A percentile compares a stretch with the other conserved stretches of the same genome.
These are phyloP conservation scores for Caenorhabditis sp. DNA, from an alignment of 2,888 invertebrate genomes.

Conservation along the genomic window DNA sequence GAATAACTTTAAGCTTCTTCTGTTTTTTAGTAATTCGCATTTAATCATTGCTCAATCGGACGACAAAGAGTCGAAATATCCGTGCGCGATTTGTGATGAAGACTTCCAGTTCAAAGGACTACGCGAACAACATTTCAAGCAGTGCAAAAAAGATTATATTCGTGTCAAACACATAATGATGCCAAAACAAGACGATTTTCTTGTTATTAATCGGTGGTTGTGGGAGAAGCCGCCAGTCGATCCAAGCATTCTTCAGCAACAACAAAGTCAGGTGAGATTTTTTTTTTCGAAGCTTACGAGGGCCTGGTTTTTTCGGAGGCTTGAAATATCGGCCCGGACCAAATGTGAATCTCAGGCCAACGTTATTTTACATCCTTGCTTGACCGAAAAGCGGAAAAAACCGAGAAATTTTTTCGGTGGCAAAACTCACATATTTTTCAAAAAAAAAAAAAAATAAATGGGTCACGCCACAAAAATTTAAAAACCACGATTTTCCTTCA, in stretches of 20 bases:
- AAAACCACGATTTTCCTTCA: too few species aligned
- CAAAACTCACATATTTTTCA: too few species aligned
- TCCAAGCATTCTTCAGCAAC: conserved; percentile 62
- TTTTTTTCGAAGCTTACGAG: too few species aligned
- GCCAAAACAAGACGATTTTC: conserved; percentile 54
- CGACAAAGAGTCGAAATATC: conserved; percentile 60
- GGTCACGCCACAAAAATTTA: too few species aligned
- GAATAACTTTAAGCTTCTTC: neutral
- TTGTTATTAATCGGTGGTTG: conserved; percentile 64
- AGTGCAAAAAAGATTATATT: conserved; percentile 63
- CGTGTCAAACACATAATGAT: conserved; percentile 51
- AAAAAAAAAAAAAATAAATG: too few species aligned
- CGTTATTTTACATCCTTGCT: too few species aligned
- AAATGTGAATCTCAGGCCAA: too few species aligned
- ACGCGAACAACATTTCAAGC: conserved; percentile 53
- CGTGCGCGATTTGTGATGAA: conserved; percentile 67
- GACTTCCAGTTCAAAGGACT: conserved; percentile 65
- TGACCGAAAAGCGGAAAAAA: too few species aligned
- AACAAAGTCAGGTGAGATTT: conserved; percentile 35
- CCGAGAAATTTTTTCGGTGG: too few species aligned
- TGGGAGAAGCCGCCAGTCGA: conserved; percentile 68
- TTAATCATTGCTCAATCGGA: conserved; percentile 55
- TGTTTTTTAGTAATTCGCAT: conserved; percentile 57
- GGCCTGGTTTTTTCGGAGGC: neutral
- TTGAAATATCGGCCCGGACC: too few species aligned